A percentile compares a stretch with the other conserved stretches of the same genome.
phyloP scores from a whole-genome alignment of 1,140 invertebrate genomes.

The Zelostemma sp. region DNA sequence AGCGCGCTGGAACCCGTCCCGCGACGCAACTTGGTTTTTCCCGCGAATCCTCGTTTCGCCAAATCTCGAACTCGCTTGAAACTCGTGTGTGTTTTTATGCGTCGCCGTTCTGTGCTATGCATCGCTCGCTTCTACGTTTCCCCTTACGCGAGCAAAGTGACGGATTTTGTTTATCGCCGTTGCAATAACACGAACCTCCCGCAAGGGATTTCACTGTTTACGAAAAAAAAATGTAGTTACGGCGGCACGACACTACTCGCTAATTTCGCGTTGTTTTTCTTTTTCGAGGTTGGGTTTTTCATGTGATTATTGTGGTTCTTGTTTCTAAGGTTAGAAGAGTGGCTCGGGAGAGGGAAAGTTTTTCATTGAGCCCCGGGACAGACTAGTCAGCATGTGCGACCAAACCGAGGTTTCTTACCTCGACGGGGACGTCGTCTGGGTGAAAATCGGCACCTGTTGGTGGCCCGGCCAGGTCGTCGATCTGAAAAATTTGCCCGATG shows the following conservation, averaged over 20 bases:
- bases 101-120: too few relatives aligned
- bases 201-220: too few relatives aligned
- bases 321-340: slow-evolving; percentile 20
- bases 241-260: too few relatives aligned
- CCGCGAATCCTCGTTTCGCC: slow-evolving; percentile 25
- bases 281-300: background rate
- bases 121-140: too few relatives aligned
- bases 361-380: slow-evolving; percentile 35
- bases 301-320: slow-evolving; percentile 19
- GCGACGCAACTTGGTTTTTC: slow-evolving; percentile 16
- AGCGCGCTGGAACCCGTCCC: slow-evolving; percentile 5
- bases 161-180: background rate
- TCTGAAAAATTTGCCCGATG: slow-evolving; percentile 74
- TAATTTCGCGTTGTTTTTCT: too few relatives aligned
- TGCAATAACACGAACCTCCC: too few relatives aligned
- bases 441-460: slow-evolving; percentile 81
- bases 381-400: slow-evolving; percentile 71
- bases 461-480: slow-evolving; percentile 84
- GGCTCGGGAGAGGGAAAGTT: slow-evolving; percentile 19
- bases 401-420: slow-evolving; percentile 76
- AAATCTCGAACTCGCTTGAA: too few relatives aligned
- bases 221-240: too few relatives aligned
- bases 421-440: slow-evolving; percentile 85
- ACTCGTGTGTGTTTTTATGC: too few relatives aligned
- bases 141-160: too few relatives aligned